Evolutionary conservation across 2,797 vertebrate genomes (phyloP).

Genomic region (Scyliorhinus canicula): DNA sequence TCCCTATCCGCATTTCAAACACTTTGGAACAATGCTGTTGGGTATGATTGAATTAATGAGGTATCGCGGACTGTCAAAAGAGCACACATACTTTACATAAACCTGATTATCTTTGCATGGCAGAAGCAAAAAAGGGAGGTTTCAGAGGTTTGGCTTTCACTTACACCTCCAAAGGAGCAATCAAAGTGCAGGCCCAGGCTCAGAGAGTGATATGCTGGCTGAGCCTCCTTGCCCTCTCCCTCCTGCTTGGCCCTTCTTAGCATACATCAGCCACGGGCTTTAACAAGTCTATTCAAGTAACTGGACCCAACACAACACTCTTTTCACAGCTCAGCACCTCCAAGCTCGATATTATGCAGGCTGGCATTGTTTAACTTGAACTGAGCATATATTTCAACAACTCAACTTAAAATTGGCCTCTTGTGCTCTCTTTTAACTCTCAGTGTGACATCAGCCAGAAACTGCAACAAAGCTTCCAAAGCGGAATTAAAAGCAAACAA

Average conservation of each 20-base stretch:
- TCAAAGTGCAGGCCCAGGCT: slow-evolving; percentile 72
- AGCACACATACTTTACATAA: slow-evolving; percentile 99
- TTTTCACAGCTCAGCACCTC: slow-evolving; percentile 74
- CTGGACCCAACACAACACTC: slow-evolving; percentile 67
- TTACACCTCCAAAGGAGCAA: slow-evolving; percentile 74
- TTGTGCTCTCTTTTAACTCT: slow-evolving; percentile 60
- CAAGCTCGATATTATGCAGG: slow-evolving; percentile 60
- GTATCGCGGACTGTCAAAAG: slow-evolving; percentile 96
- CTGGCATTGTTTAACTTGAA: slow-evolving; percentile 69
- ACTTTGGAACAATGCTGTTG: slow-evolving; percentile 95
- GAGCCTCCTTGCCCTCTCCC: slow-evolving; percentile 66
- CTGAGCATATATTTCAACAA: slow-evolving; percentile 63
- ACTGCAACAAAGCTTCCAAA: slow-evolving; percentile 45
- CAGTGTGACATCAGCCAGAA: slow-evolving; percentile 61
- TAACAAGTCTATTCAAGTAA: slow-evolving; percentile 91
- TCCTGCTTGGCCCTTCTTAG: slow-evolving; percentile 66
- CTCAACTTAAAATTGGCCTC: slow-evolving; percentile 56
- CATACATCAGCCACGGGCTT: slow-evolving; percentile 80
- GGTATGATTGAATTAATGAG: slow-evolving; percentile 99
- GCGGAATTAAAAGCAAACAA: slow-evolving; percentile 13
- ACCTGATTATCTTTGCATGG: slow-evolving; percentile 99
- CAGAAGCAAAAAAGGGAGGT: slow-evolving; percentile 77
- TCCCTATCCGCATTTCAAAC: slow-evolving; percentile 98
- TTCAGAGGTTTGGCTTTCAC: slow-evolving; percentile 71
- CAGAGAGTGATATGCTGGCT: slow-evolving; percentile 71